Percentiles rank a stretch among this genome's conserved stretches.
Evolutionary conservation across 1,140 invertebrate genomes (phyloP).

Genomic region (Phocides pigmalion): DNA sequence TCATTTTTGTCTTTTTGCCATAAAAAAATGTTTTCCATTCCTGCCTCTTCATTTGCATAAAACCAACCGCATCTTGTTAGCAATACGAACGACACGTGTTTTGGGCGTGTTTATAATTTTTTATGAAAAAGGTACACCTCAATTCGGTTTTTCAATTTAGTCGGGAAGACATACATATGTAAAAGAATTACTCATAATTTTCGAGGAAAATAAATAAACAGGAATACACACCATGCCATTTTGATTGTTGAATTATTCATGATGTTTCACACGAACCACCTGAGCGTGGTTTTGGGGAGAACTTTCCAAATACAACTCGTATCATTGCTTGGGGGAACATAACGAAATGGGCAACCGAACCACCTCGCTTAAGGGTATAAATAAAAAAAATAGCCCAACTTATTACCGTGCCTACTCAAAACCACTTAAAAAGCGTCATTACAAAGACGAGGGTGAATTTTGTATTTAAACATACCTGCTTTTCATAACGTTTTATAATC

Average conservation of each 20-base stretch:
- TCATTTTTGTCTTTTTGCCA: slow-evolving; percentile 31
- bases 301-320: slow-evolving; percentile 64
- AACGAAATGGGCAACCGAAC: slow-evolving; percentile 63
- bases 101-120: slow-evolving; percentile 28
- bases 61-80: slow-evolving; percentile 11
- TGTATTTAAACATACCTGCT: neutral
- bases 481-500: neutral
- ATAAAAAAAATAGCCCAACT: slow-evolving; percentile 58
- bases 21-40: slow-evolving; percentile 4
- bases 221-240: slow-evolving; percentile 74
- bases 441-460: slow-evolving; percentile 34
- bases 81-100: slow-evolving; percentile 5
- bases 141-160: slow-evolving; percentile 41
- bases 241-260: slow-evolving; percentile 82
- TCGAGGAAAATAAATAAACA: slow-evolving; percentile 77
- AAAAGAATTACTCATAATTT: slow-evolving; percentile 70
- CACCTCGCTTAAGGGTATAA: slow-evolving; percentile 54
- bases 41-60: slow-evolving; percentile 1
- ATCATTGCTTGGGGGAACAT: slow-evolving; percentile 58
- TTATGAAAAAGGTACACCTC: slow-evolving; percentile 22
- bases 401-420: slow-evolving; percentile 47
- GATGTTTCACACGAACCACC: slow-evolving; percentile 68
- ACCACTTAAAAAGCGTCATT: slow-evolving; percentile 34
- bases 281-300: slow-evolving; percentile 55
- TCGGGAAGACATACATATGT: slow-evolving; percentile 48